These are phyloP conservation scores for Cheilosia pagana DNA, from an alignment of 2,888 invertebrate genomes.

Conservation along the genomic window DNA sequence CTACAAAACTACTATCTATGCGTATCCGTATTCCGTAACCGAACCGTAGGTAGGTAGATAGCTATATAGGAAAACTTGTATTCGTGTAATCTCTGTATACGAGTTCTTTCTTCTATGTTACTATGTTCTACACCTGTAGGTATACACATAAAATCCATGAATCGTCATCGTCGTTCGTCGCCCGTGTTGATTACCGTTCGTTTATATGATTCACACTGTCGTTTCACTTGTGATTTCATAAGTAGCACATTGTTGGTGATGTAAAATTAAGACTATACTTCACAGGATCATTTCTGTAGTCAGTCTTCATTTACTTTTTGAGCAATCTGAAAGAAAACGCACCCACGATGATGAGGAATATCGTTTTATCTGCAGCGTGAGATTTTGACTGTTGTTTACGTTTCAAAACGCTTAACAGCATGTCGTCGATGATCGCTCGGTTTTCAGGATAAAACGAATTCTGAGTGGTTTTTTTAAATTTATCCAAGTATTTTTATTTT, in stretches of 20 bases:
- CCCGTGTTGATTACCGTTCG: background rate
- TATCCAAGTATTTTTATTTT: no score
- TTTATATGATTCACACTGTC: background rate
- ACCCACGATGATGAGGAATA: conserved; percentile 86
- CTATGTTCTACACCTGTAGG: no score
- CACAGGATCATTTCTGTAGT: conserved; percentile 89
- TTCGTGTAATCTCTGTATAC: no score
- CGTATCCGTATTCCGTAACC: no score
- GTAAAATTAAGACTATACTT: conserved; percentile 84
- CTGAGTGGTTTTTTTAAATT: no score
- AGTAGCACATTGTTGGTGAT: background rate
- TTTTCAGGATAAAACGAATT: background rate
- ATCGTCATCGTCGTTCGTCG: background rate
- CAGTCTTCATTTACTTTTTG: conserved; percentile 85
- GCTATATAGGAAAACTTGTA: no score
- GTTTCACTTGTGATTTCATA: background rate
- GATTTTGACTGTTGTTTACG: conserved; percentile 78
- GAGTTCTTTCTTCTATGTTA: no score
- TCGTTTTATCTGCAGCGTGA: conserved; percentile 85
- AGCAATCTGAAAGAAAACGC: conserved; percentile 84
- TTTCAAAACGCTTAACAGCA: conserved; percentile 18
- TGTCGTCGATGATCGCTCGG: conserved; percentile 38
- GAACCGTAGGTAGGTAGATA: no score
- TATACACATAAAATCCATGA: background rate
- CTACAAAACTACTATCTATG: no score